Conservation (phyloP, 2,888 invertebrate genomes). For the Amblyteles armatorius region DNA sequence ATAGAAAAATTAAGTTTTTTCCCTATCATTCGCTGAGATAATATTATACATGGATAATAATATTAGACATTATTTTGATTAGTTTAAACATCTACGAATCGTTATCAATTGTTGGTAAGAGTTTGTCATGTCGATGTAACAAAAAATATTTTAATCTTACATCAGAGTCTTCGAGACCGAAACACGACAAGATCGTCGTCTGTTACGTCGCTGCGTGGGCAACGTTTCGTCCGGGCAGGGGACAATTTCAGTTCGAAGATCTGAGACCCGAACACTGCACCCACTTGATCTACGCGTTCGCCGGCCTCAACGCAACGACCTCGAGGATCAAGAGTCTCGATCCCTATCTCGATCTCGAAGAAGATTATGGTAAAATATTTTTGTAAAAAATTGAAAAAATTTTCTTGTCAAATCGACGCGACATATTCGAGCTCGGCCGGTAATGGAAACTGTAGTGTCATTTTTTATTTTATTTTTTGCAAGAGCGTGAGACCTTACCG, state of each 20-base stretch:
- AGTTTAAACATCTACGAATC: too few relatives aligned
- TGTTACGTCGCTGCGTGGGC: slow-evolving; percentile 94
- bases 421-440: neutral
- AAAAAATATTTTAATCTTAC: neutral
- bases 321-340: slow-evolving; percentile 91
- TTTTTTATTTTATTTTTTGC: neutral
- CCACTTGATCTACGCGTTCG: slow-evolving; percentile 93
- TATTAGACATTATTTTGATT: too few relatives aligned
- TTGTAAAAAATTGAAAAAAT: neutral
- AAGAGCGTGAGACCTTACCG: neutral
- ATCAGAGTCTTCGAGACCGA: slow-evolving; percentile 80
- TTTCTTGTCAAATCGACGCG: neutral
- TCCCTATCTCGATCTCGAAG: slow-evolving; percentile 91
- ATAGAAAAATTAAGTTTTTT: neutral
- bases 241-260: slow-evolving; percentile 88
- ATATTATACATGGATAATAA: too few relatives aligned
- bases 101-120: too few relatives aligned
- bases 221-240: slow-evolving; percentile 89
- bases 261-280: slow-evolving; percentile 92
- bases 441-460: neutral
- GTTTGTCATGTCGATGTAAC: neutral
- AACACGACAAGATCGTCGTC: slow-evolving; percentile 91
- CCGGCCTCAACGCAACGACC: slow-evolving; percentile 89
- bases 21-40: too few relatives aligned
- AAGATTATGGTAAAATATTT: slow-evolving; percentile 89